Conservation (phyloP, 2,888 invertebrate species). For the Copidosoma aretas region DNA sequence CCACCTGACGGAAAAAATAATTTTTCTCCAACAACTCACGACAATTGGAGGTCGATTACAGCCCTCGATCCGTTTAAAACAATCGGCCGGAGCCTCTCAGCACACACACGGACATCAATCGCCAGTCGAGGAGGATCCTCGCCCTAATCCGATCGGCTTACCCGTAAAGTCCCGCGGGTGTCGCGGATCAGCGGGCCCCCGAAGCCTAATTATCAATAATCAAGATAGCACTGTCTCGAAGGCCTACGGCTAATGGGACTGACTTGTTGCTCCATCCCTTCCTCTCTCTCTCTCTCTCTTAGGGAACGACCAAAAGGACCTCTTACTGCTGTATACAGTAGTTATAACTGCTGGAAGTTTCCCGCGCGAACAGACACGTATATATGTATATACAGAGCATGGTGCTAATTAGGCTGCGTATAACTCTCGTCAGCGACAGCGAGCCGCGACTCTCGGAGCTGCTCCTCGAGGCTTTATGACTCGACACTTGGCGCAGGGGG, state of each 20-base stretch:
- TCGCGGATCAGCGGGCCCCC: not conserved
- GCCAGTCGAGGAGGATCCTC: not conserved
- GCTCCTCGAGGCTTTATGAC: not conserved
- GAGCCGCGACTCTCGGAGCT: not conserved
- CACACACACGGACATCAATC: too few species aligned
- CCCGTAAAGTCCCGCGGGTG: too few species aligned
- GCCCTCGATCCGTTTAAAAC: too few species aligned
- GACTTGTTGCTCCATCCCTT: slow-evolving; percentile 34
- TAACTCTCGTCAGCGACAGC: not conserved
- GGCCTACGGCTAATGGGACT: slow-evolving; percentile 27
- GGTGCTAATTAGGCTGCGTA: not conserved
- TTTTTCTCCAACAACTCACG: too few species aligned
- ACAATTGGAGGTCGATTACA: too few species aligned
- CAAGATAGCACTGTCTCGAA: slow-evolving; percentile 35
- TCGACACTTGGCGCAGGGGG: not conserved
- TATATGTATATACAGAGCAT: slow-evolving; percentile 5
- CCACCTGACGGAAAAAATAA: too few species aligned
- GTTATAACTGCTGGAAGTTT: not conserved
- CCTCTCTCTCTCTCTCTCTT: not conserved
- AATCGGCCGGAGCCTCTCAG: too few species aligned
- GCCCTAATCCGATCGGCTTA: not conserved
- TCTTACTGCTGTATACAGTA: too few species aligned
- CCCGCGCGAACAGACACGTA: not conserved
- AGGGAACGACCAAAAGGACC: not conserved
- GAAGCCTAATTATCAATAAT: slow-evolving; percentile 35